These are phyloP conservation scores for Helicolenus hilgendorfi DNA, from an alignment of 2,797 vertebrate genomes.

Conservation along the genomic window DNA sequence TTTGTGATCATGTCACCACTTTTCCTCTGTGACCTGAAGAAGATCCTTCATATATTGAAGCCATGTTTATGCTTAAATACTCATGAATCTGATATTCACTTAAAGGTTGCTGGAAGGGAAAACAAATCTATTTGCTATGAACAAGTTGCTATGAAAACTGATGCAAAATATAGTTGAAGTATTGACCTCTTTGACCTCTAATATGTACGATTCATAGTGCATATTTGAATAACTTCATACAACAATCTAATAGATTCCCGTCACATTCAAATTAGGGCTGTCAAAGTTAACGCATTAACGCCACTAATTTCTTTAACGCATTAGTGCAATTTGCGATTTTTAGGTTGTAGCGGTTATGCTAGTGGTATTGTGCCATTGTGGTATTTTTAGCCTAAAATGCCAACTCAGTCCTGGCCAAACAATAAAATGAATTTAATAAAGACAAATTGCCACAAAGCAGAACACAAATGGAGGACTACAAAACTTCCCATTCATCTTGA, in stretches of 20 bases:
- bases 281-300: not conserved
- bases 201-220: not conserved
- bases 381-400: not conserved
- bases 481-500: not conserved
- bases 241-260: not conserved
- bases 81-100: conserved; percentile 37
- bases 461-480: not conserved
- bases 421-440: not conserved
- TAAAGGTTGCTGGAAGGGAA: not conserved
- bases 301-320: not conserved
- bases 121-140: not conserved
- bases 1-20: conserved; percentile 72
- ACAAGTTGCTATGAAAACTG: not conserved
- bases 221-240: not conserved
- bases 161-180: not conserved
- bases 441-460: not conserved
- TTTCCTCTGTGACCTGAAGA: conserved; percentile 36
- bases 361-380: not conserved
- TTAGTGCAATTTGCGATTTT: rapidly evolving
- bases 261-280: not conserved
- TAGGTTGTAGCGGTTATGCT: not conserved
- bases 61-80: conserved; percentile 30
- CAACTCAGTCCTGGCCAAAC: not conserved
- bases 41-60: conserved; percentile 21
- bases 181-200: not conserved